Conservation (phyloP, 2,888 invertebrate genomes). For the Synergus umbraculus region DNA sequence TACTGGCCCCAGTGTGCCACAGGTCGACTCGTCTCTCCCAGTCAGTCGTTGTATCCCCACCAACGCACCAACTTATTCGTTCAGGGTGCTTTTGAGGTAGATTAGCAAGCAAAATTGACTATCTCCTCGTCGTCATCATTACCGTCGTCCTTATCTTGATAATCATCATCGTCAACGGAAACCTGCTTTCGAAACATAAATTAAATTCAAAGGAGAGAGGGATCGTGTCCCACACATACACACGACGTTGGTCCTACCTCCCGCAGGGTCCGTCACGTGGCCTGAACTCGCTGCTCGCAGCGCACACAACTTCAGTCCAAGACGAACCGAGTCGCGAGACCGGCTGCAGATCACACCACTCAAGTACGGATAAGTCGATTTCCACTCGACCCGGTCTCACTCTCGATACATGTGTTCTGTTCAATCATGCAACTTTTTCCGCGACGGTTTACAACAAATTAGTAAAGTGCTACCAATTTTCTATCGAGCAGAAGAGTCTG, state of each 20-base stretch:
- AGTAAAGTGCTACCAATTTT: conserved; percentile 36
- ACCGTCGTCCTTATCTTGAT: conserved; percentile 1
- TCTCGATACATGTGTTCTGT: conserved; percentile 42
- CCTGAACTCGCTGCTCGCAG: conserved; percentile 61
- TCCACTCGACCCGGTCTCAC: conserved; percentile 25
- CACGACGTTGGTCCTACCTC: conserved; percentile 66
- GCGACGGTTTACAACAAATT: conserved; percentile 32
- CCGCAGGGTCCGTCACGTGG: conserved; percentile 77
- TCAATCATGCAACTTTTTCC: conserved; percentile 9
- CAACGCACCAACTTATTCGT: neutral
- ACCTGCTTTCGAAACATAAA: neutral
- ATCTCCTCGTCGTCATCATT: conserved; percentile 11
- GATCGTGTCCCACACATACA: conserved; percentile 50
- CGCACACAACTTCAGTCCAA: conserved; percentile 73
- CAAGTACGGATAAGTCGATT: conserved; percentile 41
- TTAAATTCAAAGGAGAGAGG: neutral
- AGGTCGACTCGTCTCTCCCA: conserved; percentile 46
- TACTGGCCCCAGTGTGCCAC: neutral
- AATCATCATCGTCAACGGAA: neutral
- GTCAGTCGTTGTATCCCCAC: conserved; percentile 49
- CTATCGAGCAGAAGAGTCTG: conserved; percentile 6
- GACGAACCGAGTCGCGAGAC: conserved; percentile 68
- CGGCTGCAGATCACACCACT: conserved; percentile 62
- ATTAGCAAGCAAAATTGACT: conserved; percentile 26
- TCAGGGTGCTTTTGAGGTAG: neutral